These are phyloP conservation scores for Pteromalus puparum DNA, from an alignment of 1,140 invertebrate genomes.

Conservation along the genomic window DNA sequence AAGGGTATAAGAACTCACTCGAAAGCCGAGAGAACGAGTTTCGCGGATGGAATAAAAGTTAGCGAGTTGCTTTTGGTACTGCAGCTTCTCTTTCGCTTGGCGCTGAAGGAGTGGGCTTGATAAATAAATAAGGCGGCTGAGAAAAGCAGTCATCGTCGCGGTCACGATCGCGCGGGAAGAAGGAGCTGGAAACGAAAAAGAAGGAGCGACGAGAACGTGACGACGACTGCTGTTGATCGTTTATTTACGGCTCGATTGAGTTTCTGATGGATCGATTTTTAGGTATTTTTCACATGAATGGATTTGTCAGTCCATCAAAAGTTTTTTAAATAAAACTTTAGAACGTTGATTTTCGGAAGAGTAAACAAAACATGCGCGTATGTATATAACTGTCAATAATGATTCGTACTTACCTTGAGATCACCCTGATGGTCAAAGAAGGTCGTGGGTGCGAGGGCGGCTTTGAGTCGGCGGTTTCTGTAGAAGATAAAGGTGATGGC, in stretches of 20 bases:
- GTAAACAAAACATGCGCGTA: no score
- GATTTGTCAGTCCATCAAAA: no score
- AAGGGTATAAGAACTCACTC: neutral
- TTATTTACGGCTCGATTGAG: neutral
- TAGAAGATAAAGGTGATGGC: slow-evolving; percentile 85
- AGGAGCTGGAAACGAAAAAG: neutral
- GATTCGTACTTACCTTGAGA: slow-evolving; percentile 63
- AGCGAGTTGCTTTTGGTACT: neutral
- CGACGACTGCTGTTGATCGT: neutral
- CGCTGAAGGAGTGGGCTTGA: neutral
- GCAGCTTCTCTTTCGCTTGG: neutral
- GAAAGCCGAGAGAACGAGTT: slow-evolving; percentile 17
- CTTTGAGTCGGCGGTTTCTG: slow-evolving; percentile 80
- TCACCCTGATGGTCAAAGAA: slow-evolving; percentile 69
- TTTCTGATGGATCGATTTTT: neutral
- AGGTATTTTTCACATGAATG: neutral
- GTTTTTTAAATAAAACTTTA: no score
- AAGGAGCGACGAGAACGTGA: neutral
- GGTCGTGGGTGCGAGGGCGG: slow-evolving; percentile 67
- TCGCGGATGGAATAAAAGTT: slow-evolving; percentile 51
- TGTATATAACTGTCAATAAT: no score
- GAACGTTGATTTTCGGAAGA: no score
- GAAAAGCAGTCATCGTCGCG: neutral
- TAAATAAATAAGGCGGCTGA: slow-evolving; percentile 6
- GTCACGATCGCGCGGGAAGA: neutral